These are phyloP conservation scores for Harpagifer antarcticus DNA, from an alignment of 2,797 vertebrate species.

Conservation along the genomic window DNA sequence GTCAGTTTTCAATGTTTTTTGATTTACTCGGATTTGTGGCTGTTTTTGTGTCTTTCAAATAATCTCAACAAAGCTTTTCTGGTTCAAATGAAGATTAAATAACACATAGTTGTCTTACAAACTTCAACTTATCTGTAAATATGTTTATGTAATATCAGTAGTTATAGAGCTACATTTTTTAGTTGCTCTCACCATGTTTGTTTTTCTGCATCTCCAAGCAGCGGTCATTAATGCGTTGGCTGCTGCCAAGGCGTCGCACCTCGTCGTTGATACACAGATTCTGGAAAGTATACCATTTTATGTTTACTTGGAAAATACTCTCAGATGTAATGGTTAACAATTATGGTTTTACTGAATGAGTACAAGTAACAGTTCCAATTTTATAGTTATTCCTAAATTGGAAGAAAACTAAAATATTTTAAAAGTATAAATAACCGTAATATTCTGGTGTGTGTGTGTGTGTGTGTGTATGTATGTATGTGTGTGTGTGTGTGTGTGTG, in stretches of 20 bases:
- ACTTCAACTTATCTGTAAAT: neutral
- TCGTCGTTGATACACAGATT: conserved; percentile 95
- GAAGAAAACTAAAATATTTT: neutral
- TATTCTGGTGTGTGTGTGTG: neutral
- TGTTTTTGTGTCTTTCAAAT: neutral
- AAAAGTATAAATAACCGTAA: neutral
- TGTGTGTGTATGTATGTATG: too few species aligned
- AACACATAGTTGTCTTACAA: neutral
- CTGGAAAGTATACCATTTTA: conserved; percentile 72
- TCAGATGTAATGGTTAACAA: neutral
- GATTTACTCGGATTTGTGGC: conserved; percentile 1
- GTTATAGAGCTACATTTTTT: neutral
- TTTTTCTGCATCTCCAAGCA: conserved; percentile 97
- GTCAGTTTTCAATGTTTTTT: neutral
- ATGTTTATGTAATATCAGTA: neutral
- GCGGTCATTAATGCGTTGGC: conserved; percentile 94
- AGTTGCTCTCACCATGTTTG: conserved; percentile 85
- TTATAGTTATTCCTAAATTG: neutral
- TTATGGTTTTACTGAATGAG: neutral
- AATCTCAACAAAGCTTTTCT: neutral
- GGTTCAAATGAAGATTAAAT: neutral
- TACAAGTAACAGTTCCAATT: neutral
- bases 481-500: neutral
- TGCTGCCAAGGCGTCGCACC: conserved; percentile 86
- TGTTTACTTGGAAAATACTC: neutral